Percentiles rank a stretch among this genome's conserved stretches.
phyloP scores from a whole-genome alignment of 2,888 invertebrate genomes.

The Philopedon plagiatum region DNA sequence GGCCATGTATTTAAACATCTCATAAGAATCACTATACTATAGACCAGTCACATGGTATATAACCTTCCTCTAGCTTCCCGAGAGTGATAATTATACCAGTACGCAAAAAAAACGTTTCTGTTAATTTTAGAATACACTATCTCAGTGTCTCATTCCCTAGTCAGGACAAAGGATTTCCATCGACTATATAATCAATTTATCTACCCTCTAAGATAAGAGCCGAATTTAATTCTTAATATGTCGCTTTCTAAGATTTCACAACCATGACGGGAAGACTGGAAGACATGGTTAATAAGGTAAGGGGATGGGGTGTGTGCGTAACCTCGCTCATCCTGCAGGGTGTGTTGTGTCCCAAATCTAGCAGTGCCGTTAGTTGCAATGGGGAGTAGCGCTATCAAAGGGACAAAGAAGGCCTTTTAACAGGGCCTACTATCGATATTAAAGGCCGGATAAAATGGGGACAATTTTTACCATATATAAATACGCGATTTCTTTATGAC shows the following conservation, averaged over 20 bases:
- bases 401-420: not conserved
- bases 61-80: too few species aligned
- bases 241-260: not conserved
- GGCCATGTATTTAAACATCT: too few species aligned
- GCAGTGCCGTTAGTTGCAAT: not conserved
- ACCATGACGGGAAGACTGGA: not conserved
- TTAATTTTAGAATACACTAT: too few species aligned
- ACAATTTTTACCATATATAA: not conserved
- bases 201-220: not conserved
- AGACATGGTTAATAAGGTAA: conserved; percentile 2
- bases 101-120: too few species aligned
- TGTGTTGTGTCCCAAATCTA: conserved; percentile 6
- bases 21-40: too few species aligned
- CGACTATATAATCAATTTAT: not conserved
- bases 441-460: not conserved
- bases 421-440: not conserved
- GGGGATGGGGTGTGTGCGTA: not conserved
- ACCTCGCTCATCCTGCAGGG: conserved; percentile 2
- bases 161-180: too few species aligned
- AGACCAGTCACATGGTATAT: too few species aligned
- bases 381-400: not conserved
- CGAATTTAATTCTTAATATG: not conserved
- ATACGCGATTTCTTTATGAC: too few species aligned
- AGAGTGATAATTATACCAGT: too few species aligned
- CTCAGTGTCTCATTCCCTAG: too few species aligned